A percentile compares a stretch with the other conserved stretches of the same genome.
Evolutionary conservation across 1,140 invertebrate species (phyloP).

Genomic region (Papilio polyxenes): DNA sequence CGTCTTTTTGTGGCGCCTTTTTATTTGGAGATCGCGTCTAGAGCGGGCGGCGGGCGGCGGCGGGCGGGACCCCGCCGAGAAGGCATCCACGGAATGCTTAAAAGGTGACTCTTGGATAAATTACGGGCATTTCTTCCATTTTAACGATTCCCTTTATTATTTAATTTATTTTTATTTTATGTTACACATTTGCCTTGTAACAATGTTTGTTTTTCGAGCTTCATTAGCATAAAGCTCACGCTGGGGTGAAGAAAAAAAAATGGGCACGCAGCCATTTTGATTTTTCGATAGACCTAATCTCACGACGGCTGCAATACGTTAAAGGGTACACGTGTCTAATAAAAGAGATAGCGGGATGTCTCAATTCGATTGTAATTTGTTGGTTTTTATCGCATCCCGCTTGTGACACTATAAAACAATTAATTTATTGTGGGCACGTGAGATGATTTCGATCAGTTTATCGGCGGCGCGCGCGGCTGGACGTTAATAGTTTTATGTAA

Average conservation of each 20-base stretch:
- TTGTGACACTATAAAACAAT: slow-evolving; percentile 78
- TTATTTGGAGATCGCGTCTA: slow-evolving; percentile 74
- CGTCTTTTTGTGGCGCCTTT: slow-evolving; percentile 78
- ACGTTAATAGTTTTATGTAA: slow-evolving; percentile 76
- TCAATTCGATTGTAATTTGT: slow-evolving; percentile 75
- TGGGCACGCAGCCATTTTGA: slow-evolving; percentile 60
- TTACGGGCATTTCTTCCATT: slow-evolving; percentile 77
- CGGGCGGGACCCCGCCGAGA: slow-evolving; percentile 67
- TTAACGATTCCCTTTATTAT: slow-evolving; percentile 79
- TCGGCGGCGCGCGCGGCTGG: slow-evolving; percentile 71
- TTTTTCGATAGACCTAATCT: slow-evolving; percentile 68
- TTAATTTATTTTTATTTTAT: slow-evolving; percentile 80
- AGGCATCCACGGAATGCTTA: slow-evolving; percentile 74
- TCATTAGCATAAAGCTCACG: slow-evolving; percentile 75
- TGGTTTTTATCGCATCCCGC: slow-evolving; percentile 65
- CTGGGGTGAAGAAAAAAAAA: slow-evolving; percentile 62
- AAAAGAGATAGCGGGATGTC: slow-evolving; percentile 77
- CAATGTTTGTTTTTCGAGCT: slow-evolving; percentile 77
- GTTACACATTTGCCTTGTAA: slow-evolving; percentile 78
- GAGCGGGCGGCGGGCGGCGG: slow-evolving; percentile 67
- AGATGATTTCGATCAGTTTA: slow-evolving; percentile 76
- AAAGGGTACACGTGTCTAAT: slow-evolving; percentile 62
- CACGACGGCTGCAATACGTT: slow-evolving; percentile 58
- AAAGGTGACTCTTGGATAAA: slow-evolving; percentile 75
- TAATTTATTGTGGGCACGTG: slow-evolving; percentile 71